These are phyloP conservation scores for Chydorus sphaericus DNA, from an alignment of 2,888 invertebrate species.

Conservation along the genomic window DNA sequence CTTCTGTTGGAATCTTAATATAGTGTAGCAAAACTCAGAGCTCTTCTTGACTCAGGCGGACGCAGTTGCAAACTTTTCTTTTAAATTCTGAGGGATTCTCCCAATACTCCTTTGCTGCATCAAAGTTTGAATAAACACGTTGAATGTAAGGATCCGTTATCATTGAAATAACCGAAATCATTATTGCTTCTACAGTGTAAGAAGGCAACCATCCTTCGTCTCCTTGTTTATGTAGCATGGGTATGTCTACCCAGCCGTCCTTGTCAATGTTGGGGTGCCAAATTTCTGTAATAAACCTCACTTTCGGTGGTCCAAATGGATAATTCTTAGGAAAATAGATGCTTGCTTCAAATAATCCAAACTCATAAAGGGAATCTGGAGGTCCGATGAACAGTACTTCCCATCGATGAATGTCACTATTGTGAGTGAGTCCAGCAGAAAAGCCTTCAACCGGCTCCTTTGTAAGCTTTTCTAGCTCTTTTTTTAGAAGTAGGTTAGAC, in stretches of 20 bases:
- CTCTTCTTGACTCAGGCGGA: slow-evolving; percentile 96
- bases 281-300: slow-evolving; percentile 98
- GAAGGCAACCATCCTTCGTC: slow-evolving; percentile 98
- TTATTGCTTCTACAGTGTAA: slow-evolving; percentile 97
- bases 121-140: slow-evolving; percentile 97
- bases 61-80: slow-evolving; percentile 92
- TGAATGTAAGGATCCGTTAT: slow-evolving; percentile 98
- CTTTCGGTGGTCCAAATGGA: slow-evolving; percentile 93
- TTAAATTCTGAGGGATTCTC: slow-evolving; percentile 94
- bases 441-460: slow-evolving; percentile 99
- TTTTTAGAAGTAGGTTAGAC: slow-evolving; percentile 85
- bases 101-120: slow-evolving; percentile 99
- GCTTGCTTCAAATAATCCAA: slow-evolving; percentile 98
- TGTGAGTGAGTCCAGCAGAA: slow-evolving; percentile 98
- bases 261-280: slow-evolving; percentile 99
- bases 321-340: slow-evolving; percentile 97
- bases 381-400: slow-evolving; percentile 99
- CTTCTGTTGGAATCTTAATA: no score
- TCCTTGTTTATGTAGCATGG: slow-evolving; percentile 95
- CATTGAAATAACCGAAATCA: slow-evolving; percentile 99
- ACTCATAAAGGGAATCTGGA: slow-evolving; percentile 96
- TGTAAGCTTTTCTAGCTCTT: slow-evolving; percentile 94
- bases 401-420: slow-evolving; percentile 99
- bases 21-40: no score
- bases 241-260: slow-evolving; percentile 95